A percentile compares a stretch with the other conserved stretches of the same genome.
Evolutionary conservation across 2,113 vertebrate species (phyloP).

Genomic region (Microtus oregoni): DNA sequence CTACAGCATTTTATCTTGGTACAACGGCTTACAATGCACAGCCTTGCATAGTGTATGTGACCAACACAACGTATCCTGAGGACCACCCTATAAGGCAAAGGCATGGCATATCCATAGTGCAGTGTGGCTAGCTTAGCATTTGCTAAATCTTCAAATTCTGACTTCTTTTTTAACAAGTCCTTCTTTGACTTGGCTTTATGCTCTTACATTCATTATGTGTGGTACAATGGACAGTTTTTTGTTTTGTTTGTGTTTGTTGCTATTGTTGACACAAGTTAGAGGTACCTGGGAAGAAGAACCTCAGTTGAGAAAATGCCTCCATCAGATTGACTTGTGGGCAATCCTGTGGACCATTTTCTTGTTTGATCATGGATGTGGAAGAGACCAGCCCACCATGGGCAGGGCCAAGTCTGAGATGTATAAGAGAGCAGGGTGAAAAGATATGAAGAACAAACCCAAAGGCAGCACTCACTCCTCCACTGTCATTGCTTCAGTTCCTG

Average conservation of each 20-base stretch:
- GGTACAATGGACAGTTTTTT: too few relatives aligned
- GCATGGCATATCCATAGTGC: not conserved
- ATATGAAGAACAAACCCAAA: not conserved
- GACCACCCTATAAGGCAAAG: not conserved
- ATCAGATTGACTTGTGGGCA: not conserved
- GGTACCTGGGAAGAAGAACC: not conserved
- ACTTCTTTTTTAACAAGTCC: not conserved
- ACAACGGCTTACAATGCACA: not conserved
- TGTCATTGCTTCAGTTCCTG: not conserved
- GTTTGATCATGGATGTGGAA: not conserved
- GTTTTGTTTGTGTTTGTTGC: not conserved
- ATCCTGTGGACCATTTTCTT: not conserved
- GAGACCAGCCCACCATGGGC: too few relatives aligned
- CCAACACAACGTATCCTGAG: not conserved
- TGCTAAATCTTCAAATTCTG: not conserved
- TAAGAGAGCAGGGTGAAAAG: not conserved
- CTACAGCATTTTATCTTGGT: not conserved
- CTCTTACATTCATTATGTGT: not conserved
- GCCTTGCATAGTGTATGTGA: not conserved
- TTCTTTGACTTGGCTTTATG: not conserved
- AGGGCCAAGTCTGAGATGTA: not conserved
- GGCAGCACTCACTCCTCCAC: not conserved
- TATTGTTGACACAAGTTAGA: not conserved
- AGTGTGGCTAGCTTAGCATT: not conserved
- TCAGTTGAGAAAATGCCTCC: not conserved